Evolutionary conservation across 2,113 vertebrate species (phyloP), one percentile per base, ranked within the genome.

Genomic region (Morphnarchus princeps): DNA sequence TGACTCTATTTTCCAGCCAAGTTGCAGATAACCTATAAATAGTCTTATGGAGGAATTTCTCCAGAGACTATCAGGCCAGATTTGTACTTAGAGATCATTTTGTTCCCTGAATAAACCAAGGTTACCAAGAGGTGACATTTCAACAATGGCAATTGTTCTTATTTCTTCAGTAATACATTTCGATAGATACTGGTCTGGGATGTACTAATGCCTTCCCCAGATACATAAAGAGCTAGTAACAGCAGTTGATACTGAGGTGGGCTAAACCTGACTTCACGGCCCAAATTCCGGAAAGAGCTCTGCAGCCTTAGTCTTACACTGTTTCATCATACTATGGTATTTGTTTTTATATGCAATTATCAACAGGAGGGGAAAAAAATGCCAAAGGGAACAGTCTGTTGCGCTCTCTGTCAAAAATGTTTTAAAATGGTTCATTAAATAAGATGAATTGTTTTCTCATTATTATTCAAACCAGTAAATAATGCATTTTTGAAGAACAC

Each of bases 391-490:
- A 76, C 66, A 94, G 54, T 69, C 76, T 91, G 38, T 89, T 95
- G 82, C 89, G 47, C 72, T 88, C 80, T 94, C 76, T 92, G 79
- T 95, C 89, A 97, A 95, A 97, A 97, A 94, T 47, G 90, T 89
- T 94, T 98, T 95, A 45, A 92, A 95, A 93, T 50, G 45, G 81
- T 92, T 95, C 93, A 96, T 97, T 98, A 98, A 97, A 97, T 96
- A 77, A 96, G 82, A 96, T 95, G 93, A 95, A 97, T 96, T 97
- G 72, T 93, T 92, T 96, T 91, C 90, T 97, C 96, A 97, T 97
- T 97, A 95, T 87, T 85, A 96, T 92, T 91, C 92, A 92, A 94
- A 96, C 84, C 95, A 96, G 90, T 97, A 97, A 98, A 97, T 97
- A 98, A 96, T 94, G 34, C 76, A 95, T 97, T 97, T 97, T 92